Percentiles rank a stretch among this genome's conserved stretches.
phyloP scores from a whole-genome alignment of 2,797 vertebrate genomes.

The Vireo griseus region DNA sequence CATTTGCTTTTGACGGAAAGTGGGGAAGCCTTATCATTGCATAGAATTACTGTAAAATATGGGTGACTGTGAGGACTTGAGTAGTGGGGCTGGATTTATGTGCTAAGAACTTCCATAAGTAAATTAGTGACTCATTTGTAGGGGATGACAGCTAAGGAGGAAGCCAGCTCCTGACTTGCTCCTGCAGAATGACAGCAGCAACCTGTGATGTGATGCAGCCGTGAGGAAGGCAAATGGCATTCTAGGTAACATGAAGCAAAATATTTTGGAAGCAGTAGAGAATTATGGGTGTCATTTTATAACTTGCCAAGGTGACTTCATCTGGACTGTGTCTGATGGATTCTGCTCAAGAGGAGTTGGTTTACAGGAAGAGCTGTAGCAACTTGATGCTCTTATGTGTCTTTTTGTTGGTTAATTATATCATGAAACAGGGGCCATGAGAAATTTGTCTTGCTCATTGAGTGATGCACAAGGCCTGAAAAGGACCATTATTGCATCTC shows the following conservation, averaged over 20 bases:
- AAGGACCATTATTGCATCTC: background rate
- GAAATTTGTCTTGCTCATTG: background rate
- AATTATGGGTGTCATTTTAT: background rate
- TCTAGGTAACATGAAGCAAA: background rate
- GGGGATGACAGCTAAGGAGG: background rate
- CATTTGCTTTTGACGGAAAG: background rate
- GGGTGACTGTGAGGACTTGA: background rate
- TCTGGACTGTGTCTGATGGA: background rate
- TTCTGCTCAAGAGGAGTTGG: background rate
- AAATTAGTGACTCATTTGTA: background rate
- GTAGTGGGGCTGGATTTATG: background rate
- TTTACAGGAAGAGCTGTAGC: background rate
- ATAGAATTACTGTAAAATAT: background rate
- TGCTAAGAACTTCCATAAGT: background rate
- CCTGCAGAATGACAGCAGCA: accelerated
- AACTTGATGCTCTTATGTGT: background rate
- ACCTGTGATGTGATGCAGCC: accelerated
- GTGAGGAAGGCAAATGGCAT: background rate
- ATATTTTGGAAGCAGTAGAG: background rate
- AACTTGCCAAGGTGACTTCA: background rate
- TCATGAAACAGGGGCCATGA: background rate
- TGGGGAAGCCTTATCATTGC: background rate
- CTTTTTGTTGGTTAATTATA: background rate
- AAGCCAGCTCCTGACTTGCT: background rate
- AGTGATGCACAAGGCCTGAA: background rate